Percentiles rank a stretch among this genome's conserved stretches.
Evolutionary conservation across 2,888 invertebrate genomes (phyloP).

Genomic region (Nomada goodeniana): DNA sequence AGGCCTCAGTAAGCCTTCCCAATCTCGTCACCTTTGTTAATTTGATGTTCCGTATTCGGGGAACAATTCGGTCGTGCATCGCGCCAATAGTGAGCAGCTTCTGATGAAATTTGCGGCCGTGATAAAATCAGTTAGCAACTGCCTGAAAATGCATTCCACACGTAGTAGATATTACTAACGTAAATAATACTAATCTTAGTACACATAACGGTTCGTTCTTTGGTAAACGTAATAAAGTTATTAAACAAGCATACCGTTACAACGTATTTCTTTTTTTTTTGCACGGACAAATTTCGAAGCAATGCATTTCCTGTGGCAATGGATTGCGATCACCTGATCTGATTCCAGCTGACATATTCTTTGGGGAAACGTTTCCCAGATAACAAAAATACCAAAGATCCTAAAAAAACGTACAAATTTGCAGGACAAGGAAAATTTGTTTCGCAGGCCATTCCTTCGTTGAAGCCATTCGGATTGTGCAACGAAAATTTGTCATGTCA

Average conservation of each 20-base stretch:
- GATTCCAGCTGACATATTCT: too few species aligned
- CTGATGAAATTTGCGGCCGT: background rate
- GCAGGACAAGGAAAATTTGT: too few species aligned
- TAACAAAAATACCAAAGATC: too few species aligned
- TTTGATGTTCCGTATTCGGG: background rate
- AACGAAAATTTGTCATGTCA: too few species aligned
- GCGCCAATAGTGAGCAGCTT: background rate
- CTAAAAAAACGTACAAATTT: too few species aligned
- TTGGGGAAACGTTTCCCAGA: background rate
- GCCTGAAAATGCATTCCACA: background rate
- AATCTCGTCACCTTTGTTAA: slow-evolving; percentile 10
- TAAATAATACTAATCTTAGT: slow-evolving; percentile 3
- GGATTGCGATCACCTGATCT: background rate
- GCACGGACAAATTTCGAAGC: background rate
- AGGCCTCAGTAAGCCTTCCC: background rate
- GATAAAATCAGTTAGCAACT: slow-evolving; percentile 1
- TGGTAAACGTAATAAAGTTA: background rate
- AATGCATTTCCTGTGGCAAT: background rate
- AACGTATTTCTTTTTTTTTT: background rate
- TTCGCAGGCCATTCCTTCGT: too few species aligned
- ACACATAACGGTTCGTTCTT: background rate
- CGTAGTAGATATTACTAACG: background rate
- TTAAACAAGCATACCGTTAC: background rate
- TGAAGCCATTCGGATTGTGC: too few species aligned
- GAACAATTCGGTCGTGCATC: background rate